Conservation (phyloP, 2,113 vertebrate species). For the Daubentonia madagascariensis region DNA sequence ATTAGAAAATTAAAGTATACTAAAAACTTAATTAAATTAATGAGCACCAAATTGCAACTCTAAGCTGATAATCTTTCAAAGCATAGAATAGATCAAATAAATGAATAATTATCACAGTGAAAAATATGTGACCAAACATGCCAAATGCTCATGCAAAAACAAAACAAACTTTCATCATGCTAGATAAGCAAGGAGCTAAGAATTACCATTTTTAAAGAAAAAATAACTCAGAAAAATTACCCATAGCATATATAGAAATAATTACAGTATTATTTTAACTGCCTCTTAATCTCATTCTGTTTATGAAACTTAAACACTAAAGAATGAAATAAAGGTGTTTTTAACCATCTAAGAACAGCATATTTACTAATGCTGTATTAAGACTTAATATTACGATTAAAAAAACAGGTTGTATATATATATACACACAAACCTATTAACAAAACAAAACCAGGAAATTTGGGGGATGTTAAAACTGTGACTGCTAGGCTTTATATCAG, state of each 20-base stretch:
- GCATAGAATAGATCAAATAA: background rate
- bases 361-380: background rate
- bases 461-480: background rate
- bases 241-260: background rate
- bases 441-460: slow-evolving; percentile 1
- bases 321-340: background rate
- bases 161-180: background rate
- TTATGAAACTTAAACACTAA: background rate
- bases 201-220: background rate
- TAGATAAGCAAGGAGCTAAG: background rate
- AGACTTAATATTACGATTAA: background rate
- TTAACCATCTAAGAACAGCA: background rate
- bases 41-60: background rate
- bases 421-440: background rate
- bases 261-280: slow-evolving; percentile 13
- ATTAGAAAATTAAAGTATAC: background rate
- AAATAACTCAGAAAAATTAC: background rate
- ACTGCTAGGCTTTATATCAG: background rate
- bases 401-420: background rate
- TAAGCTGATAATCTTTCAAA: background rate
- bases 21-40: slow-evolving; percentile 36
- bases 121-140: background rate
- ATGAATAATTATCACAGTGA: background rate
- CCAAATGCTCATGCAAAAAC: background rate
- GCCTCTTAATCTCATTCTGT: background rate